Conservation (phyloP, 2,797 vertebrate species). For the Calcarius lapponicus region DNA sequence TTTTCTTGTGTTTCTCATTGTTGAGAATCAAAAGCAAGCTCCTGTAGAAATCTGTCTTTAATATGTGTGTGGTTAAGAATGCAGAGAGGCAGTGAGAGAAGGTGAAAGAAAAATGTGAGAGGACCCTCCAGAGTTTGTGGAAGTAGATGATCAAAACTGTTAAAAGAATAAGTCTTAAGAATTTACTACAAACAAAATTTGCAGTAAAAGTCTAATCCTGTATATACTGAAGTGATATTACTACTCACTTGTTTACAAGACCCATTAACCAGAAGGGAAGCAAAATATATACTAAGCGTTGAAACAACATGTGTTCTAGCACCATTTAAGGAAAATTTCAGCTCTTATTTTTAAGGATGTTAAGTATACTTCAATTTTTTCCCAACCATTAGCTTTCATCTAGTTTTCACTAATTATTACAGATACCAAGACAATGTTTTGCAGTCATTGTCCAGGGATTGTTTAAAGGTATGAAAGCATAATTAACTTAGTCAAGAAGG, state of each 20-base stretch:
- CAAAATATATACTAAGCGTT: not conserved
- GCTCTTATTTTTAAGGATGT: conserved; percentile 15
- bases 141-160: not conserved
- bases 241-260: not conserved
- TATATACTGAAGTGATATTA: not conserved
- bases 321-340: not conserved
- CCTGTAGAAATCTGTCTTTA: not conserved
- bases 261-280: not conserved
- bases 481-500: not conserved
- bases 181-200: not conserved
- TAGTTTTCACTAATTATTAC: not conserved
- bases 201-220: not conserved
- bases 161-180: not conserved
- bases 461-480: conserved; percentile 31
- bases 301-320: not conserved
- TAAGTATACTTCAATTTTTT: not conserved
- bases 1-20: not conserved
- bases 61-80: not conserved
- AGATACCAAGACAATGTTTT: not conserved
- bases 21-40: not conserved
- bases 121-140: not conserved
- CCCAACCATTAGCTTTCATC: not conserved
- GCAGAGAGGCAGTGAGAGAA: not conserved
- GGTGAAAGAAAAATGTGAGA: not conserved
- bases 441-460: not conserved